phyloP scores from a whole-genome alignment of 1,140 invertebrate species.

The Drosophila albomicans region DNA sequence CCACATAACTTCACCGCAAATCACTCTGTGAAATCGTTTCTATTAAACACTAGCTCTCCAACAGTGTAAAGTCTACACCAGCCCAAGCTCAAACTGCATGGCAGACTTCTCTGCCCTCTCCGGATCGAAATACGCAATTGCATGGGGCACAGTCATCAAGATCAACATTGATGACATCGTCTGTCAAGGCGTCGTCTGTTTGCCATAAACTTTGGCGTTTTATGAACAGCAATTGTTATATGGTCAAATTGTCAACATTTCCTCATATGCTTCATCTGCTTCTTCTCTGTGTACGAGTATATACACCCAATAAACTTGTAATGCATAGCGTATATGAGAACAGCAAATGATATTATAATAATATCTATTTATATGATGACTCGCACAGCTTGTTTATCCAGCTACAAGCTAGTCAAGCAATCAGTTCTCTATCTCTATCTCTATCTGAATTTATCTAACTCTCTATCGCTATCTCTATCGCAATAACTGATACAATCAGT shows the following conservation, averaged over 20 bases:
- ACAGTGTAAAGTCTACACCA: too few relatives aligned
- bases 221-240: constrained; percentile 55
- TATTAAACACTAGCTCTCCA: too few relatives aligned
- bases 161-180: constrained; percentile 32
- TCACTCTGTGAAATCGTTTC: too few relatives aligned
- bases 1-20: too few relatives aligned
- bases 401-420: constrained; percentile 30
- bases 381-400: constrained; percentile 26
- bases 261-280: not conserved
- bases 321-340: constrained; percentile 19
- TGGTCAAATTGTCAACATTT: constrained; percentile 71
- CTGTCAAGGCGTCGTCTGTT: constrained; percentile 58
- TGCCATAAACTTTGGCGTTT: constrained; percentile 68
- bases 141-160: constrained; percentile 83
- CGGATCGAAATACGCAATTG: constrained; percentile 1
- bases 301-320: constrained; percentile 5
- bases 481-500: constrained; percentile 1
- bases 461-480: not conserved
- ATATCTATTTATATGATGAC: constrained; percentile 36
- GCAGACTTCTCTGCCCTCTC: not conserved
- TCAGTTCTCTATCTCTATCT: constrained; percentile 10
- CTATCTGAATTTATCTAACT: not conserved
- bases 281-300: not conserved
- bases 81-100: too few relatives aligned
- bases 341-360: constrained; percentile 24